phyloP scores from a whole-genome alignment of 1,140 invertebrate species.

The Brachionus manjavacas region DNA sequence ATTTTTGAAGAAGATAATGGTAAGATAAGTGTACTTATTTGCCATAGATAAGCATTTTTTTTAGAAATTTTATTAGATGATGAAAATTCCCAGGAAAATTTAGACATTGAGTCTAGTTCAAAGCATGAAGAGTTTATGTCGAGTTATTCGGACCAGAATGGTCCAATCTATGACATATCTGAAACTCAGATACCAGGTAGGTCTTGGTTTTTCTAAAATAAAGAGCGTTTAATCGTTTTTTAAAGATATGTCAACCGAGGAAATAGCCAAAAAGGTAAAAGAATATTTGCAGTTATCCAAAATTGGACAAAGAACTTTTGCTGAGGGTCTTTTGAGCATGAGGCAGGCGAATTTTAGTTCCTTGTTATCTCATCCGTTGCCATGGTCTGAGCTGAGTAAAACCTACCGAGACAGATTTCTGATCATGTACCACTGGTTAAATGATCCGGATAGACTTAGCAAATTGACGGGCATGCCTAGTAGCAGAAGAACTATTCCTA shows the following conservation, averaged over 20 bases:
- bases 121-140: neutral
- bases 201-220: neutral
- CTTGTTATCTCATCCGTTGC: constrained; percentile 19
- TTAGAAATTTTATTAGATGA: neutral
- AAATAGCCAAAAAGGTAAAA: constrained; percentile 29
- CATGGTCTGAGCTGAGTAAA: constrained; percentile 28
- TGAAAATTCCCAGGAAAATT: neutral
- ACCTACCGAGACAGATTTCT: constrained; percentile 28
- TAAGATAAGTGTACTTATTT: neutral
- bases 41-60: neutral
- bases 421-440: constrained; percentile 26
- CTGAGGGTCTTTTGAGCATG: constrained; percentile 31
- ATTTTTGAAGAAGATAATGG: neutral
- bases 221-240: neutral
- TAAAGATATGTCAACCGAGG: constrained; percentile 6
- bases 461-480: neutral
- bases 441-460: constrained; percentile 9
- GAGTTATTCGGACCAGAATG: neutral
- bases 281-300: constrained; percentile 13
- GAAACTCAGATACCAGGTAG: neutral
- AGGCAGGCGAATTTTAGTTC: constrained; percentile 38
- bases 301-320: constrained; percentile 10
- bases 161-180: neutral
- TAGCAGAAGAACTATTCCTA: neutral
- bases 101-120: neutral